Percentiles rank a stretch among this genome's conserved stretches.
These are phyloP conservation scores for Sorex fumeus DNA, from an alignment of 2,113 vertebrate genomes.

Conservation along the genomic window DNA sequence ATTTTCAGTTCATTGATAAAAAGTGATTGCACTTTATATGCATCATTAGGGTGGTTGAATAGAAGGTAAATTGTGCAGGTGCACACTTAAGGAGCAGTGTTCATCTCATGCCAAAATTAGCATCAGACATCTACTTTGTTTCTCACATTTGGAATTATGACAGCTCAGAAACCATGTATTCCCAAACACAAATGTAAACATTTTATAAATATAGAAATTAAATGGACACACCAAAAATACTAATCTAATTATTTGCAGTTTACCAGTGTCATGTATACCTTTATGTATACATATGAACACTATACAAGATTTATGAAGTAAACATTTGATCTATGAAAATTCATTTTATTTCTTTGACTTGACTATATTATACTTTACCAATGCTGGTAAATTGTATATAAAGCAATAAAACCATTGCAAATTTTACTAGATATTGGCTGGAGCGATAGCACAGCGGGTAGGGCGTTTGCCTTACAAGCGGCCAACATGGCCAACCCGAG, in stretches of 20 bases:
- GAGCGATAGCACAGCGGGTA: too few relatives aligned
- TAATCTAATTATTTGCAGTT: not conserved
- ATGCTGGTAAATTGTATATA: not conserved
- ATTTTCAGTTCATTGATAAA: constrained; percentile 25
- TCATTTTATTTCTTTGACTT: not conserved
- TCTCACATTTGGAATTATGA: constrained; percentile 15
- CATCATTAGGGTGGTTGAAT: not conserved
- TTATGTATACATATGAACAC: not conserved
- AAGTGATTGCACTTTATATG: not conserved
- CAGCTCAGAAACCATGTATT: constrained; percentile 39
- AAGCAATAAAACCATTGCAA: not conserved
- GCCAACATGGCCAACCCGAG: too few relatives aligned
- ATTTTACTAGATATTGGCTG: constrained; percentile 34
- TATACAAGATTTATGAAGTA: not conserved
- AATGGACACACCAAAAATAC: not conserved
- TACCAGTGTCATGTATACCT: not conserved
- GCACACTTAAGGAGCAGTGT: constrained; percentile 24
- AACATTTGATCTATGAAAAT: not conserved
- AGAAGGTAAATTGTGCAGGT: constrained; percentile 40
- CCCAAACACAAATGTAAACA: constrained; percentile 63
- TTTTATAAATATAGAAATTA: not conserved
- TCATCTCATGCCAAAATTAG: constrained; percentile 61
- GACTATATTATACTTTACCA: not conserved
- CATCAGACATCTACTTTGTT: constrained; percentile 67
- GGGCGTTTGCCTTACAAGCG: too few relatives aligned